Percentiles rank a stretch among this genome's conserved stretches.
Conservation (phyloP, 2,797 vertebrate species). For the Amniataba percoides region DNA sequence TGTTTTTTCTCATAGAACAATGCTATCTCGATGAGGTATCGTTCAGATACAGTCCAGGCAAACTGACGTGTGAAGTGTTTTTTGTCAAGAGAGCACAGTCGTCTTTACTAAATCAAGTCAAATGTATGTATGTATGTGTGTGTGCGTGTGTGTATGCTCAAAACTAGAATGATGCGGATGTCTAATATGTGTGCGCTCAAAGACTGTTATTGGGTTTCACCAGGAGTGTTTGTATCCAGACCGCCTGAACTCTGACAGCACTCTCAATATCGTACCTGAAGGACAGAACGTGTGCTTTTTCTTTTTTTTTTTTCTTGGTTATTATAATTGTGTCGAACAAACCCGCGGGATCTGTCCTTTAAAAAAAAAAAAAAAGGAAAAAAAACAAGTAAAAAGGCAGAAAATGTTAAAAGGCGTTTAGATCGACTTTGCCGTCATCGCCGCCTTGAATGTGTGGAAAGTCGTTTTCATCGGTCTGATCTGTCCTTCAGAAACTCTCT, state of each 20-base stretch:
- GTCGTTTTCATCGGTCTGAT: constrained; percentile 42
- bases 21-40: constrained; percentile 68
- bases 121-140: constrained; percentile 32
- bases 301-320: constrained; percentile 39
- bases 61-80: constrained; percentile 52
- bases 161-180: constrained; percentile 49
- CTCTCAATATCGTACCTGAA: constrained; percentile 48
- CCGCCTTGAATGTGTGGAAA: constrained; percentile 68
- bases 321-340: constrained; percentile 75
- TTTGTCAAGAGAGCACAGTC: constrained; percentile 74
- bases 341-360: constrained; percentile 48
- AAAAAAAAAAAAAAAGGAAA: too few species aligned
- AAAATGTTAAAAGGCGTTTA: constrained; percentile 30
- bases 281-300: constrained; percentile 59
- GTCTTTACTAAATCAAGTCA: constrained; percentile 70
- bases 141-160: constrained; percentile 27
- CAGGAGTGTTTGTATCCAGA: constrained; percentile 58
- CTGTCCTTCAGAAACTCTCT: constrained; percentile 49
- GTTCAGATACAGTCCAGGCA: constrained; percentile 60
- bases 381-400: constrained; percentile 10
- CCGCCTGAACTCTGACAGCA: constrained; percentile 57
- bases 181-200: constrained; percentile 48
- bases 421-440: constrained; percentile 35
- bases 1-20: constrained; percentile 82
- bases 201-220: constrained; percentile 71